phyloP scores from a whole-genome alignment of 2,113 vertebrate species.

The Labeo rohita region DNA sequence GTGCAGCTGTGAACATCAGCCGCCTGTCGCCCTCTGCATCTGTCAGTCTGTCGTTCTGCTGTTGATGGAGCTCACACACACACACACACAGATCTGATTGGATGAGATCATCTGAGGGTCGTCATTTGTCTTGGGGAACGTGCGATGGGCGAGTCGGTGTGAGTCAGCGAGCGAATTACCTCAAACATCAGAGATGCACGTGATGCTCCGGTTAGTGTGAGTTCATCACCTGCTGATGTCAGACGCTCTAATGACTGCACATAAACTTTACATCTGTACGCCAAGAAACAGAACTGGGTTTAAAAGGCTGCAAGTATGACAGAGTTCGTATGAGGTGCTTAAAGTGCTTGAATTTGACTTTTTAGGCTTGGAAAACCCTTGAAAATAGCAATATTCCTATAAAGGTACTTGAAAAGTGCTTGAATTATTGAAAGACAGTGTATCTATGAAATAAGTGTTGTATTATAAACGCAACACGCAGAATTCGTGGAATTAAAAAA shows the following conservation, averaged over 20 bases:
- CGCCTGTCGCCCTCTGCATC: background rate
- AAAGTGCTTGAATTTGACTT: too few relatives aligned
- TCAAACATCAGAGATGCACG: conserved; percentile 21
- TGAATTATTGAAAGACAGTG: too few relatives aligned
- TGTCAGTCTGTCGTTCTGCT: background rate
- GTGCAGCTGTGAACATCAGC: conserved; percentile 19
- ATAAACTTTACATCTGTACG: background rate
- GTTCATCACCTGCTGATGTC: conserved; percentile 3
- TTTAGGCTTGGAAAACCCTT: too few relatives aligned
- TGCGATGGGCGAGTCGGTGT: conserved; percentile 48
- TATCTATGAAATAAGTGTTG: too few relatives aligned
- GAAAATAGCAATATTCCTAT: too few relatives aligned
- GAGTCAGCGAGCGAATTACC: background rate
- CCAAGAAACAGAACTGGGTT: background rate
- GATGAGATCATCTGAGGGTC: conserved; percentile 36
- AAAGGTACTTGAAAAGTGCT: too few relatives aligned
- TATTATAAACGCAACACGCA: too few relatives aligned
- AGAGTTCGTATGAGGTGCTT: too few relatives aligned
- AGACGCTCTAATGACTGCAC: background rate
- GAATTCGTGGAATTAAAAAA: too few relatives aligned
- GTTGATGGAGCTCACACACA: background rate
- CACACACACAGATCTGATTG: background rate
- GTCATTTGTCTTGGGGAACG: conserved; percentile 45
- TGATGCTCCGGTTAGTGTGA: background rate
- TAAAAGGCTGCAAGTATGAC: background rate